Evolutionary conservation across 2,888 invertebrate species (phyloP).

Genomic region (Andrena marginata): DNA sequence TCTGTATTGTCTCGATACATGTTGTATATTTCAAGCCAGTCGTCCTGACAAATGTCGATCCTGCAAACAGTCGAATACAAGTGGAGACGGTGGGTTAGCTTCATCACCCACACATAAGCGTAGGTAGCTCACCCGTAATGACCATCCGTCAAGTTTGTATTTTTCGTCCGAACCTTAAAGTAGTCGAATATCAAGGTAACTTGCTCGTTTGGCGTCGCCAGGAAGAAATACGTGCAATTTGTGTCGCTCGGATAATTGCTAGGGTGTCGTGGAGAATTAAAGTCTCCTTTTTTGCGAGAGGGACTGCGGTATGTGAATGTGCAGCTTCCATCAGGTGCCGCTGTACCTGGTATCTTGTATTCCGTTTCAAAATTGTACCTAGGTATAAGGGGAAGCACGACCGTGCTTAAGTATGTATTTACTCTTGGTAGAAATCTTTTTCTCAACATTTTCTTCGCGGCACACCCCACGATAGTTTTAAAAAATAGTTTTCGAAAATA

Average conservation of each 20-base stretch:
- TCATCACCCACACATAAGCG: too few species aligned
- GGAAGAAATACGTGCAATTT: slow-evolving; percentile 96
- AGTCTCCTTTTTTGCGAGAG: slow-evolving; percentile 94
- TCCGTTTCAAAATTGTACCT: slow-evolving; percentile 89
- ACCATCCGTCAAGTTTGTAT: slow-evolving; percentile 91
- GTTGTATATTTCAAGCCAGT: slow-evolving; percentile 97
- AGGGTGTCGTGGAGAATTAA: slow-evolving; percentile 98
- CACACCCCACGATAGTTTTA: too few species aligned
- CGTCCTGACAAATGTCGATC: slow-evolving; percentile 93
- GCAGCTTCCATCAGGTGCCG: slow-evolving; percentile 96
- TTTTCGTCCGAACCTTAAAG: slow-evolving; percentile 94
- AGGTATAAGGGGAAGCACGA: background rate
- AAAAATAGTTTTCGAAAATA: too few species aligned
- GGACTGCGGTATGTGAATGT: slow-evolving; percentile 96
- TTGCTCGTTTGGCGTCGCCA: slow-evolving; percentile 94
- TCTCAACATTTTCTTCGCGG: too few species aligned
- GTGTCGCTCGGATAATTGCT: slow-evolving; percentile 98
- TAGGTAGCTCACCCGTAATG: slow-evolving; percentile 88
- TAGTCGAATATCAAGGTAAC: slow-evolving; percentile 96
- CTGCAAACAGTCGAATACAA: slow-evolving; percentile 83
- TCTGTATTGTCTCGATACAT: slow-evolving; percentile 93
- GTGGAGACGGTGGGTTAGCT: background rate
- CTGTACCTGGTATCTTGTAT: slow-evolving; percentile 97
- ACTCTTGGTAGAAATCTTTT: too few species aligned
- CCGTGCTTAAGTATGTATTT: too few species aligned